Evolutionary conservation across 2,888 invertebrate species (phyloP), one percentile per base, ranked within the genome.

Genomic region (Drosophila algonquin): DNA sequence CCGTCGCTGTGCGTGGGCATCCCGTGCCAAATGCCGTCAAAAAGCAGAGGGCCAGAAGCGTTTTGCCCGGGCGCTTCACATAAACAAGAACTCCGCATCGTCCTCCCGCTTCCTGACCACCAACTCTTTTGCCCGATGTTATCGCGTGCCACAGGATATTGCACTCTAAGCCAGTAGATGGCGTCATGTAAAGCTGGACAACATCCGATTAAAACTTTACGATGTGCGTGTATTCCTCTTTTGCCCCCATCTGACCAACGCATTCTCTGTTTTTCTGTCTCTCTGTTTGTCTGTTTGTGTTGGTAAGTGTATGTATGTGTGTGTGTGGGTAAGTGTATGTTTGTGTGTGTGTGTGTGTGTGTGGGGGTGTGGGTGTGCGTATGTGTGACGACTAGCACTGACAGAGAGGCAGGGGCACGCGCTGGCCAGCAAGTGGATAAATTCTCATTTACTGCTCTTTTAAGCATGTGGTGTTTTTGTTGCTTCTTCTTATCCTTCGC

Each of bases 121-220:
- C 60, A 60, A 55, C 73, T 61, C 58, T 73, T 62, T 72, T 67
- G 74, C 73, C 75, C 65, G 86, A 88, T 86, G 87, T 78, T 87
- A 87, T 88, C 87, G 85, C 87, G 80, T 85, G 85, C 85, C 87
- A 81, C 87, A 89, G 87, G 87, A 87, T 86, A 88, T 86, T 88
- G 84, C 86, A 88, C 87, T 88, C 88, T 86, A 89, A 89, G 87
- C 89, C 86, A 87, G 89, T 83, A 87, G 85, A 87, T 87, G 87
- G 87, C 89, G 87, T 85, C 89, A 85, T 83, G 89, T 87, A 87
- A 80, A 79, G 87, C 86, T 85, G 89, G 77, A 83, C 81, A 83
- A 87, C 83, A 85, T 87, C 89, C 89, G 89, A 86, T 87, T 87
- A 87, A 89, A 85, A 85, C 80, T 85, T 85, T 85, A 87, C 86